These are phyloP conservation scores for Petrocephalus schoutedeni DNA, from an alignment of 2,797 vertebrate species.

Conservation along the genomic window DNA sequence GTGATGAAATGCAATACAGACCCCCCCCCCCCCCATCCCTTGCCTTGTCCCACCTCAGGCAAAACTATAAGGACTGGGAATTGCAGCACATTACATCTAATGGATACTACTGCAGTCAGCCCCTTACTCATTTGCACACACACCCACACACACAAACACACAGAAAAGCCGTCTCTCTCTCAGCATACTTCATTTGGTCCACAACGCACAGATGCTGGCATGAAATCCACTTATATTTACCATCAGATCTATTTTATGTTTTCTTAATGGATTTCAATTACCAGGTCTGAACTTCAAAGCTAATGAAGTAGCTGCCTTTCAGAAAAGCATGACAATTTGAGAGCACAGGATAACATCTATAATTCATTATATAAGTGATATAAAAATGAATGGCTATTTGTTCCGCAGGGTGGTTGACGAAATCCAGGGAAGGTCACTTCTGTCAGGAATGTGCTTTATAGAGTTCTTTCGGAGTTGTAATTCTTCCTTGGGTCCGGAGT, in stretches of 20 bases:
- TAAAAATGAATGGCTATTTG: conserved; percentile 47
- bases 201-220: conserved; percentile 66
- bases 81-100: conserved; percentile 98
- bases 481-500: neutral
- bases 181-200: conserved; percentile 79
- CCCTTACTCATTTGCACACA: conserved; percentile 41
- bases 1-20: conserved; percentile 99
- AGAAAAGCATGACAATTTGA: conserved; percentile 49
- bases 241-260: conserved; percentile 61
- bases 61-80: conserved; percentile 93
- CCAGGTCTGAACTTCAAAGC: conserved; percentile 55
- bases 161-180: conserved; percentile 41
- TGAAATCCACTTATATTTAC: conserved; percentile 80
- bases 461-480: neutral
- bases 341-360: conserved; percentile 49
- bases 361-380: conserved; percentile 52
- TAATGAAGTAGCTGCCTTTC: conserved; percentile 51
- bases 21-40: conserved; percentile 45
- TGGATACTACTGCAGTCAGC: conserved; percentile 93
- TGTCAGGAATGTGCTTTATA: conserved; percentile 14
- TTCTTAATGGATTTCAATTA: conserved; percentile 66
- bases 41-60: conserved; percentile 69
- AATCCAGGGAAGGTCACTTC: conserved; percentile 20
- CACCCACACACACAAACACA: conserved; percentile 34
- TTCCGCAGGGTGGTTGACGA: conserved; percentile 36